Evolutionary conservation across 2,113 vertebrate species (phyloP), one percentile per base, ranked within the genome.

Genomic region (Pygathrix nemaeus): DNA sequence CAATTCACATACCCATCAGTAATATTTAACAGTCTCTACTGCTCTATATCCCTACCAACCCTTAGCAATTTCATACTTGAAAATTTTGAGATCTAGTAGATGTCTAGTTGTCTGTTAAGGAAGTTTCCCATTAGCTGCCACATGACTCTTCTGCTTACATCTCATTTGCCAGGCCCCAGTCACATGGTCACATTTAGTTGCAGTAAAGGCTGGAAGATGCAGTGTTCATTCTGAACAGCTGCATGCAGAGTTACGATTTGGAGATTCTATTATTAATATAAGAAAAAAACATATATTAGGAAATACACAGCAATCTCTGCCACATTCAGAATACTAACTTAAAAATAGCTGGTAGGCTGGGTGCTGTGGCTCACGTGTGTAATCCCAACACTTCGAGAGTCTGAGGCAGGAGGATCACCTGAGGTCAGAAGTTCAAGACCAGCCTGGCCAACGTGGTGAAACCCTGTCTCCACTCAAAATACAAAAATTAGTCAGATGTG

Each of bases 71-170:
- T 93, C 48, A 66, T 76, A 73, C 18, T 90, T 70, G 59, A 32
- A 73, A 95, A 78, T 94, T 81, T 95, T 93, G 43, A 90, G 52
- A 52, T 87, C 66, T 55, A 23, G 5, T 76, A 84, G 21, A n/a
- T 88, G 17, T 88, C 72, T 45, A 95, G 50, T 76, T 89, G 40
- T 73, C 45, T 92, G 3, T 93, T 87, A 32, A 90, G 75, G 61
- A 93, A 64, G 32, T 5, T 92, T 94, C 30, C 55, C 2, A 40
- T 88, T 92, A 84, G 12, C 43, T 84, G 32, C n/a, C 27, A 90
- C 30, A 10, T 73, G 35, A 61, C 27, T 70, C 76, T 87, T 87
- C 55, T 93, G 68, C 25, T 95, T 94, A 30, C 30, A 75, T 93
- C 23, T 95, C 23, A 81, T 45, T 92, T 68, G 5, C 55, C 13